phyloP scores from a whole-genome alignment of 2,797 vertebrate genomes.

The Pseudopleuronectes americanus region DNA sequence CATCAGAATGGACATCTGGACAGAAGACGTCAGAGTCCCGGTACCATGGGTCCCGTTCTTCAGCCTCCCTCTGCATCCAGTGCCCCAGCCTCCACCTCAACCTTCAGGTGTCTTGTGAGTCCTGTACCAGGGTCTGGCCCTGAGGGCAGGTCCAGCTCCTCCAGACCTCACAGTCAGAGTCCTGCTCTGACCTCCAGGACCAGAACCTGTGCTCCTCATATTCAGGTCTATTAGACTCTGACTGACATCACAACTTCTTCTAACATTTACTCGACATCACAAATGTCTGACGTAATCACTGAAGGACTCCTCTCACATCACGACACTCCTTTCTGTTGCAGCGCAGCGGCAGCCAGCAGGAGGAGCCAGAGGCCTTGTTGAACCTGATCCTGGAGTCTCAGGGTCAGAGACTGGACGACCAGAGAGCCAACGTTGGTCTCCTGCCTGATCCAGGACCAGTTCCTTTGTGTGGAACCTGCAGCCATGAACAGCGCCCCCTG shows the following conservation, averaged over 20 bases:
- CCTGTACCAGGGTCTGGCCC: constrained; percentile 3
- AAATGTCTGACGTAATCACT: background rate
- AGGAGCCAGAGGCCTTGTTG: constrained; percentile 88
- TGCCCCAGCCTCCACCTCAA: constrained; percentile 14
- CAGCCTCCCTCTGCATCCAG: background rate
- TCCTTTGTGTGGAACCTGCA: constrained; percentile 53
- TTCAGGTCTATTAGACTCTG: constrained; percentile 34
- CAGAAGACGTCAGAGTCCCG: constrained; percentile 8
- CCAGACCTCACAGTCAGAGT: constrained; percentile 34
- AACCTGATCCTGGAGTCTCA: constrained; percentile 93
- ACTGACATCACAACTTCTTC: background rate
- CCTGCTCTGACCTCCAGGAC: constrained; percentile 18
- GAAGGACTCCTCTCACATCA: background rate
- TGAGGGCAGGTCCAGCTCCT: constrained; percentile 4
- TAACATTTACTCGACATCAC: background rate
- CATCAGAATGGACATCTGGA: constrained; percentile 26
- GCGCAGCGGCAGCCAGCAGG: constrained; percentile 44
- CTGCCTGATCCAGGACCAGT: constrained; percentile 79
- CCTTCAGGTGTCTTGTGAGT: constrained; percentile 10
- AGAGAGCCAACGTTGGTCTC: constrained; percentile 89
- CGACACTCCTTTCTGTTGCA: constrained; percentile 4
- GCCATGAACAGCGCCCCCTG: constrained; percentile 66
- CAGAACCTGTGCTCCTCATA: constrained; percentile 11
- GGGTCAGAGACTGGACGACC: constrained; percentile 91
- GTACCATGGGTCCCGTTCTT: background rate